Conservation (phyloP, 1,140 invertebrate genomes). For the Cryptotermes secundus region DNA sequence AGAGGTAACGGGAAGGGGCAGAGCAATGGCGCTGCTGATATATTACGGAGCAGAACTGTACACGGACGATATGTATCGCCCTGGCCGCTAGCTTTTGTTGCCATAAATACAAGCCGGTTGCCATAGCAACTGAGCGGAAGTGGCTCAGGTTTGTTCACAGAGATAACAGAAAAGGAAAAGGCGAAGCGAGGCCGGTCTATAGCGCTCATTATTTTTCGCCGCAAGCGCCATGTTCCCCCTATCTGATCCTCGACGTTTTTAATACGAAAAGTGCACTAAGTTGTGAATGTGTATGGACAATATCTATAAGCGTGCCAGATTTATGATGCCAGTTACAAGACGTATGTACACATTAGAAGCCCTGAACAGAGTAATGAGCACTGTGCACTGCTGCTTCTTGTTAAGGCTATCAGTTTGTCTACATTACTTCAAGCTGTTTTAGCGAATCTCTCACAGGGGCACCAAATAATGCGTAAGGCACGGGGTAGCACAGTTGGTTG, state of each 20-base stretch:
- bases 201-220: background rate
- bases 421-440: no score
- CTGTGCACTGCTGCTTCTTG: no score
- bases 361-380: no score
- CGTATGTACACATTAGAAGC: no score
- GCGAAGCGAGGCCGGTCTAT: background rate
- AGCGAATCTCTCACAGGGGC: no score
- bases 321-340: background rate
- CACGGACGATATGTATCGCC: background rate
- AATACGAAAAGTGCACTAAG: background rate
- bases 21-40: background rate
- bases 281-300: background rate
- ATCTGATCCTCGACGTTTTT: background rate
- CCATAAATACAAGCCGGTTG: slow-evolving; percentile 15
- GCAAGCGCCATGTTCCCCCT: background rate
- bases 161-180: background rate
- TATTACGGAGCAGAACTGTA: background rate
- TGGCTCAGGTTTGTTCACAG: background rate
- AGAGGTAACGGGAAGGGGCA: no score
- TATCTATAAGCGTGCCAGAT: background rate
- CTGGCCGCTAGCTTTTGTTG: background rate
- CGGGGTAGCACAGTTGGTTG: no score
- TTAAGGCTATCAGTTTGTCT: no score
- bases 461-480: no score
- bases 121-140: slow-evolving; percentile 14